These are phyloP conservation scores for Galaxea fascicularis DNA, from an alignment of 92 coral and sea anemone species.

Conservation along the genomic window DNA sequence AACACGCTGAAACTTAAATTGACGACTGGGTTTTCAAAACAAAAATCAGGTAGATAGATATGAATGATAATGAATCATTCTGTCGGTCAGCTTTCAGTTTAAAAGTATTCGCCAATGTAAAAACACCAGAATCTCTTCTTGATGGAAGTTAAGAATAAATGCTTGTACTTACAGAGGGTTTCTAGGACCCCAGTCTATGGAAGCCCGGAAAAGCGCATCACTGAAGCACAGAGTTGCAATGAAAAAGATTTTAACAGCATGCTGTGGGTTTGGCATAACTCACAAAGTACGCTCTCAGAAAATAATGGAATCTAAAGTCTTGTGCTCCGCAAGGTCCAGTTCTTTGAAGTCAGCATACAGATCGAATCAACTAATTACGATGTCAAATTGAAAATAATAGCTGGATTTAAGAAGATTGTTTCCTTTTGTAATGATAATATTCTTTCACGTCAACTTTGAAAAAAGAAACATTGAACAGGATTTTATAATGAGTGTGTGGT, in stretches of 20 bases:
- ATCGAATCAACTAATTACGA: neutral
- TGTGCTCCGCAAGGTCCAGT: neutral
- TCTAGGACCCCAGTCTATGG: constrained; percentile 29
- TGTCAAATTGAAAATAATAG: no score
- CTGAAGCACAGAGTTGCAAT: neutral
- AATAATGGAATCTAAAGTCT: neutral
- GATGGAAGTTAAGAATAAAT: neutral
- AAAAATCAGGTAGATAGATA: no score
- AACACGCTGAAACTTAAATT: no score
- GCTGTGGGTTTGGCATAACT: neutral
- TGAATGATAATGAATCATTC: no score
- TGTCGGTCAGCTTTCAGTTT: neutral
- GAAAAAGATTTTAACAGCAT: neutral
- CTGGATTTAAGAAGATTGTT: neutral
- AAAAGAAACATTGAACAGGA: neutral
- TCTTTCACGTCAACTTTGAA: neutral
- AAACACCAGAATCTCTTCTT: neutral
- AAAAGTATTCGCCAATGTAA: neutral
- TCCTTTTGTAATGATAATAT: constrained; percentile 18
- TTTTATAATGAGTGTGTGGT: no score
- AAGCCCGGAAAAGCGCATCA: neutral
- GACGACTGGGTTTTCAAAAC: no score
- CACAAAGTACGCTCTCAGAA: neutral
- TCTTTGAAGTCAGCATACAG: neutral
- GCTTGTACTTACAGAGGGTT: constrained; percentile 33